A percentile compares a stretch with the other conserved stretches of the same genome.
These are phyloP conservation scores for Psettodes erumei DNA, from an alignment of 2,113 vertebrate species.

Conservation along the genomic window DNA sequence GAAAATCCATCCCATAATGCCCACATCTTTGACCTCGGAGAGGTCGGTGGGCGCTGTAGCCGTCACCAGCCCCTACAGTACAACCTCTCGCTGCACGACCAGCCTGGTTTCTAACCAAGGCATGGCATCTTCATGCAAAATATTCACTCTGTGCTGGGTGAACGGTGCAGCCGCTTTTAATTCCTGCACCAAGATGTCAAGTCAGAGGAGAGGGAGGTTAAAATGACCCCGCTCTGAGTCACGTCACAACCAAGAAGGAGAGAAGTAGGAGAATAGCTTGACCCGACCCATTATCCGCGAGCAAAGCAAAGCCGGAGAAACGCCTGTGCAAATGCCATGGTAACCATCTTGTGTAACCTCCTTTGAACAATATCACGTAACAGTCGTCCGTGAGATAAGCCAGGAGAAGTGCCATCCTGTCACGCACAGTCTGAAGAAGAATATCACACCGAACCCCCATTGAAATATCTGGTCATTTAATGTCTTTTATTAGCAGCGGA, in stretches of 20 bases:
- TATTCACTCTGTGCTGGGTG: neutral
- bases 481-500: conserved; percentile 49
- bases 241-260: conserved; percentile 48
- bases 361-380: conserved; percentile 64
- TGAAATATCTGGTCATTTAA: conserved; percentile 56
- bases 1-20: neutral
- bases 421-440: conserved; percentile 31
- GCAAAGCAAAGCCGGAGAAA: conserved; percentile 59
- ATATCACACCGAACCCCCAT: conserved; percentile 43
- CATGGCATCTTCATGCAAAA: conserved; percentile 16
- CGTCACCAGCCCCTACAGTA: no score
- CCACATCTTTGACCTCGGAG: conserved; percentile 9
- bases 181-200: conserved; percentile 52
- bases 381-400: conserved; percentile 55
- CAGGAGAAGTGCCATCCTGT: conserved; percentile 44
- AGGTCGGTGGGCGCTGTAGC: no score
- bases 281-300: conserved; percentile 71
- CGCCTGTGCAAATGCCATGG: conserved; percentile 68
- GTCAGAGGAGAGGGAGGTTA: conserved; percentile 57
- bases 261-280: conserved; percentile 65
- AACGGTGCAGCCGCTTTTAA: conserved; percentile 26
- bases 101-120: conserved; percentile 9
- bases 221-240: conserved; percentile 66
- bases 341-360: conserved; percentile 65
- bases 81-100: conserved; percentile 2